A percentile compares a stretch with the other conserved stretches of the same genome.
phyloP scores from a whole-genome alignment of 2,797 vertebrate genomes.

The Hippocampus kuda region DNA sequence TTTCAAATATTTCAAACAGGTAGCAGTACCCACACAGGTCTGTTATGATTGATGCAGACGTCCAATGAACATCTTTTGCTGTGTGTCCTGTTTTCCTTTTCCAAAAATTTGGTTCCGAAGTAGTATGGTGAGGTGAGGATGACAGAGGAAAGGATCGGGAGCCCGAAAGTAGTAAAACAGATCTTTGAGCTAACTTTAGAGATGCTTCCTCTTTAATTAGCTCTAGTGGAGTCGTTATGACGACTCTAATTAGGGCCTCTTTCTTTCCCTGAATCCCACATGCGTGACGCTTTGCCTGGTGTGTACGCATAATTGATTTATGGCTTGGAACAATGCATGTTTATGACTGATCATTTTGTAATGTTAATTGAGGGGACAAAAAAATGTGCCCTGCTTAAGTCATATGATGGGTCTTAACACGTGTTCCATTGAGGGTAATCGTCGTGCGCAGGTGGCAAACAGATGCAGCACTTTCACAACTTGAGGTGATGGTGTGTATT shows the following conservation, averaged over 20 bases:
- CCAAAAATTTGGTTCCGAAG: background rate
- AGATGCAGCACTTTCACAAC: constrained; percentile 19
- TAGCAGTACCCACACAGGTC: background rate
- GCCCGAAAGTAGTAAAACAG: constrained; percentile 46
- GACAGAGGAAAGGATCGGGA: constrained; percentile 32
- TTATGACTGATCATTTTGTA: background rate
- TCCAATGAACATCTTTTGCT: background rate
- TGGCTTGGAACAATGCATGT: constrained; percentile 3
- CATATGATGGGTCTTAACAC: background rate
- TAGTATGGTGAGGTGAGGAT: constrained; percentile 28
- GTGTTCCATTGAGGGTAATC: background rate
- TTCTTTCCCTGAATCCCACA: constrained; percentile 37
- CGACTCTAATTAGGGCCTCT: constrained; percentile 35
- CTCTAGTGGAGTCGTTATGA: constrained; percentile 37
- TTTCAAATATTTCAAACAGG: background rate
- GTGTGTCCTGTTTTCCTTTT: background rate
- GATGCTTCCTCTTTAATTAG: constrained; percentile 64
- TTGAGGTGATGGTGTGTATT: constrained; percentile 20
- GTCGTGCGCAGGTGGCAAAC: constrained; percentile 35
- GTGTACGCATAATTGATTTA: constrained; percentile 22
- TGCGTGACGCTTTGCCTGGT: constrained; percentile 20
- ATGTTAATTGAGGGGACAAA: background rate
- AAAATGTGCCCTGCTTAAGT: too few relatives aligned
- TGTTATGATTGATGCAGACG: background rate
- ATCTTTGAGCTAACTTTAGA: constrained; percentile 55